phyloP scores from a whole-genome alignment of 2,113 vertebrate genomes.

The Pipa parva region DNA sequence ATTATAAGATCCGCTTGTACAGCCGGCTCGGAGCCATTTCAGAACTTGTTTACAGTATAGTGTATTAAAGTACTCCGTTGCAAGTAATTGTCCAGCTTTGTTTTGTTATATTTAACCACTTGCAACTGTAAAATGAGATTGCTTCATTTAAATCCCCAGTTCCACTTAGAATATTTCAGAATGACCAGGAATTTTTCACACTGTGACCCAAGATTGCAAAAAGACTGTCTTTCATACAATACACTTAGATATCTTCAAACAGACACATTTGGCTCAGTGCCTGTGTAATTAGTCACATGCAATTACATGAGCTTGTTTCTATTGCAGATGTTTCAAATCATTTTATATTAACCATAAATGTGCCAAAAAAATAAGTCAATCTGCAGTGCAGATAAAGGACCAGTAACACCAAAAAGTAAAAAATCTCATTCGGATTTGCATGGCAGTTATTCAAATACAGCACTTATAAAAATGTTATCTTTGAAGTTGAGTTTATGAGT shows the following conservation, averaged over 20 bases:
- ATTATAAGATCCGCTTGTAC: conserved; percentile 40
- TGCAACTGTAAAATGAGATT: background rate
- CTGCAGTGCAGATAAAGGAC: too few relatives aligned
- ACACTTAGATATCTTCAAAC: conserved; percentile 17
- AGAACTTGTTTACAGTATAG: conserved; percentile 28
- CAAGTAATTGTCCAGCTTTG: background rate
- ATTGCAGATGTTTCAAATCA: conserved; percentile 32
- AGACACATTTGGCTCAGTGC: conserved; percentile 20
- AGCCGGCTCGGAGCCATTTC: conserved; percentile 36
- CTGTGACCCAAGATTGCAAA: conserved; percentile 4
- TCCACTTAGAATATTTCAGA: conserved; percentile 6
- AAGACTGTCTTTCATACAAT: conserved; percentile 19
- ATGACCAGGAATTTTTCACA: background rate
- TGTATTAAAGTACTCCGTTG: conserved; percentile 5
- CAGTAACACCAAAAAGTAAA: too few relatives aligned
- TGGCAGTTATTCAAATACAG: too few relatives aligned
- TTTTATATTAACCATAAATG: conserved; percentile 11
- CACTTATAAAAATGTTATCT: too few relatives aligned
- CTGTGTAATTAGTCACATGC: conserved; percentile 35
- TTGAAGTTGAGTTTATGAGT: too few relatives aligned
- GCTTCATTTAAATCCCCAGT: conserved; percentile 8
- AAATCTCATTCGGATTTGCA: too few relatives aligned
- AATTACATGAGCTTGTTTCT: conserved; percentile 32
- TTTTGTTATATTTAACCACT: background rate
- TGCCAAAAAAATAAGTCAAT: background rate